Evolutionary conservation across 2,797 vertebrate genomes (phyloP).

Genomic region (Rallus crepitans): DNA sequence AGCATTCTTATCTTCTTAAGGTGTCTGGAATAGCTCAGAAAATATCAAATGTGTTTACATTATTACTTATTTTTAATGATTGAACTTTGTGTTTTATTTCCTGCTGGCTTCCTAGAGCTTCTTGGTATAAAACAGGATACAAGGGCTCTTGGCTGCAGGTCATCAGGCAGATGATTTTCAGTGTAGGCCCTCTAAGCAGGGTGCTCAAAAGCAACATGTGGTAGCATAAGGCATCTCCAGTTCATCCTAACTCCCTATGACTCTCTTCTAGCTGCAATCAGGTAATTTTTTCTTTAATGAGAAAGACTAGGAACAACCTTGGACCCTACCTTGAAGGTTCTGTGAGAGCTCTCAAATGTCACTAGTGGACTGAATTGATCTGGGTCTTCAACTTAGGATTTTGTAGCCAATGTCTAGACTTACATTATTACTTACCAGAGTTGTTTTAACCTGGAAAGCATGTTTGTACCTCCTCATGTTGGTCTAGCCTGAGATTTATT

Average conservation of each 20-base stretch:
- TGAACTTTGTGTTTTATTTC: neutral
- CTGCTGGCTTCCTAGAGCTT: neutral
- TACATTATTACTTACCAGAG: neutral
- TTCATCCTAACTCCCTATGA: accelerated
- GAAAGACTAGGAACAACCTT: neutral
- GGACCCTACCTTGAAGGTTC: neutral
- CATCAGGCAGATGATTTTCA: neutral
- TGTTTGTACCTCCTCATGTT: neutral
- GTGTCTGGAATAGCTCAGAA: neutral
- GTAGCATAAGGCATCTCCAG: neutral
- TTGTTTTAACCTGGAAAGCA: neutral
- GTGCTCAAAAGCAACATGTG: neutral
- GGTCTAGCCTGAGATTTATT: neutral
- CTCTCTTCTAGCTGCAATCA: neutral
- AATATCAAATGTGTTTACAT: neutral
- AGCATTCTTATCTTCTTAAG: neutral
- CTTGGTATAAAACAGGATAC: neutral
- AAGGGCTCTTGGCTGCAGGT: neutral
- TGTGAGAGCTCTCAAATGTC: neutral
- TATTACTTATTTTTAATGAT: neutral
- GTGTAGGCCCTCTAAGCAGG: neutral
- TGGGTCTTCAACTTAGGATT: neutral
- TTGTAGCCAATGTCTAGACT: neutral
- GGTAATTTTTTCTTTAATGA: neutral
- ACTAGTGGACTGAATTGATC: neutral